Percentiles rank a stretch among this genome's conserved stretches.
These are phyloP conservation scores for Zenarchopterus dispar DNA, from an alignment of 2,797 vertebrate species.

Conservation along the genomic window DNA sequence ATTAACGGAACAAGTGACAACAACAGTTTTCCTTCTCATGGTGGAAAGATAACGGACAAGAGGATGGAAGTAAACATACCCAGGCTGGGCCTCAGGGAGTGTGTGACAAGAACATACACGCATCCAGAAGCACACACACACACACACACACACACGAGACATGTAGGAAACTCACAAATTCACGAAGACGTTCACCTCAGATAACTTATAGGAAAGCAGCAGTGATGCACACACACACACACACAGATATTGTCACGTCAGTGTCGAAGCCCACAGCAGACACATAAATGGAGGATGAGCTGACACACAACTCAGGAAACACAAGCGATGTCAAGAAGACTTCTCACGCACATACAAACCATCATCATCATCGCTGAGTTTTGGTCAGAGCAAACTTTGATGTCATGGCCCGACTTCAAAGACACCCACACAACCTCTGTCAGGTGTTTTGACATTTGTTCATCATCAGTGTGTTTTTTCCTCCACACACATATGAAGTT, in stretches of 20 bases:
- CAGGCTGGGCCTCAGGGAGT: slow-evolving; percentile 30
- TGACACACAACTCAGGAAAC: no score
- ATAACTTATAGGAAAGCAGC: no score
- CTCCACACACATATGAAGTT: slow-evolving; percentile 52
- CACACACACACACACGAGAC: slow-evolving; percentile 17
- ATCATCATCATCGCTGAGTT: no score
- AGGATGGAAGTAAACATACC: slow-evolving; percentile 48
- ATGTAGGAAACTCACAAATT: slow-evolving; percentile 4
- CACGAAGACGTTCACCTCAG: no score
- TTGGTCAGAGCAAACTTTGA: slow-evolving; percentile 56
- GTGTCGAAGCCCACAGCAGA: no score
- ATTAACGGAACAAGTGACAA: slow-evolving; percentile 65
- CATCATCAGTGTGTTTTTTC: no score
- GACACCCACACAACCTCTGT: neutral
- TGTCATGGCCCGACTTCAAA: slow-evolving; percentile 10
- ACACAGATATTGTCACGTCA: no score
- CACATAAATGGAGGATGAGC: no score
- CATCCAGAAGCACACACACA: slow-evolving; percentile 1
- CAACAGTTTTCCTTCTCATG: slow-evolving; percentile 51
- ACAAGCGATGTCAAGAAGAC: no score
- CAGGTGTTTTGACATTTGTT: slow-evolving; percentile 5
- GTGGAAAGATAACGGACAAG: slow-evolving; percentile 27
- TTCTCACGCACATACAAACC: no score
- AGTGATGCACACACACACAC: no score
- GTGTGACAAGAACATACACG: no score